Conservation (phyloP, 2,888 invertebrate species). For the Autographa gamma region DNA sequence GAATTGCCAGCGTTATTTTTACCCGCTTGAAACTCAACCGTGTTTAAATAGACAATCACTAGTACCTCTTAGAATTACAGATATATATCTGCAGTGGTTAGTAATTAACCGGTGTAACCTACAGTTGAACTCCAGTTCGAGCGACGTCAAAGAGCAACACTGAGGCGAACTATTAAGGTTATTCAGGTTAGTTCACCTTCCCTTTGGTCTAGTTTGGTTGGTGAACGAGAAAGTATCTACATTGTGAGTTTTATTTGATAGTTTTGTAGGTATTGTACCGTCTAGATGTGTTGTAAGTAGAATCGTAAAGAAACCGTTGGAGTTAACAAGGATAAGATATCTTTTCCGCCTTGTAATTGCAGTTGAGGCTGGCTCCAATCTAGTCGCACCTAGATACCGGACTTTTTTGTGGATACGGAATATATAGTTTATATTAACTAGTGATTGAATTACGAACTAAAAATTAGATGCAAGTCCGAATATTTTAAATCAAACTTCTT, state of each 20-base stretch:
- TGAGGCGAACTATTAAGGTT: constrained; percentile 6
- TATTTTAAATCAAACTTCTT: not conserved
- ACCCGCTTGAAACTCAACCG: not conserved
- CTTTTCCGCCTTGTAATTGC: too few species aligned
- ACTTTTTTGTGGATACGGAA: too few species aligned
- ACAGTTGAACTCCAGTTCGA: not conserved
- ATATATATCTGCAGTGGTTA: not conserved
- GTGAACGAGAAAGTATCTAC: not conserved
- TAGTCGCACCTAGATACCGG: too few species aligned
- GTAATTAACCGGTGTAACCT: not conserved
- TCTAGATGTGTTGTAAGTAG: too few species aligned
- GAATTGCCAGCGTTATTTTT: not conserved
- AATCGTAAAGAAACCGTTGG: too few species aligned
- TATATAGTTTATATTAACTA: too few species aligned
- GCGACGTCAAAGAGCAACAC: constrained; percentile 9
- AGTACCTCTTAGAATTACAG: not conserved
- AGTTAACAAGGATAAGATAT: too few species aligned
- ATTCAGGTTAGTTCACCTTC: not conserved
- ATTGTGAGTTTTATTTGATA: not conserved
- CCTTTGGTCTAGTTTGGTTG: not conserved
- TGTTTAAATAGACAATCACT: not conserved
- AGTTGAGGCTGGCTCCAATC: too few species aligned
- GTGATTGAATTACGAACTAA: too few species aligned
- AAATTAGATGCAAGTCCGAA: too few species aligned
- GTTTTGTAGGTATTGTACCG: too few species aligned